Conservation (phyloP, 2,113 vertebrate species). For the Calyptomena viridis region DNA sequence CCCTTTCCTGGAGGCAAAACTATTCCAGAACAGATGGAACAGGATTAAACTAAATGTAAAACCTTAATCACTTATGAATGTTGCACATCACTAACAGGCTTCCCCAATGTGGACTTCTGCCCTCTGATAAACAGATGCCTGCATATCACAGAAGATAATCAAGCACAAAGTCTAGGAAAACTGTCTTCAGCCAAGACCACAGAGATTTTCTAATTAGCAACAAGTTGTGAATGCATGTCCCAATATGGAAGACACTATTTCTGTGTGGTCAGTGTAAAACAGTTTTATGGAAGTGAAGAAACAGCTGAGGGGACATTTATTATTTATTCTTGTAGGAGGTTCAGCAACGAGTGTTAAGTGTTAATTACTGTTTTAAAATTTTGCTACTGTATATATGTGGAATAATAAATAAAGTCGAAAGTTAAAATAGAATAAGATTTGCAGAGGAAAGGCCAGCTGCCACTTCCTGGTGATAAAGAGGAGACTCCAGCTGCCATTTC, state of each 20-base stretch:
- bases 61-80: neutral
- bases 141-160: neutral
- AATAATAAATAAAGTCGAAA: no score
- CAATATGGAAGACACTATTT: neutral
- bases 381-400: neutral
- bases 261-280: neutral
- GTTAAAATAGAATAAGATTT: no score
- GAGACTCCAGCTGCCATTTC: no score
- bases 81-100: neutral
- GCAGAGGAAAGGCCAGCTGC: no score
- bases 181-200: neutral
- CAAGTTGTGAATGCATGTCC: neutral
- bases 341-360: neutral
- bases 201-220: neutral
- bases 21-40: neutral
- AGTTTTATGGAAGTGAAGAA: neutral
- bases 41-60: neutral
- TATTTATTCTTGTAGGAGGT: neutral
- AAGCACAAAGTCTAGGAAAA: constrained; percentile 1
- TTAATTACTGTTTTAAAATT: neutral
- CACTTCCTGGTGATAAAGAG: no score
- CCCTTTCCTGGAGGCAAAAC: neutral
- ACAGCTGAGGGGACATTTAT: neutral
- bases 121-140: neutral
- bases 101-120: neutral